phyloP scores from a whole-genome alignment of 2,113 vertebrate species.

The Tychaedon coryphoeus region DNA sequence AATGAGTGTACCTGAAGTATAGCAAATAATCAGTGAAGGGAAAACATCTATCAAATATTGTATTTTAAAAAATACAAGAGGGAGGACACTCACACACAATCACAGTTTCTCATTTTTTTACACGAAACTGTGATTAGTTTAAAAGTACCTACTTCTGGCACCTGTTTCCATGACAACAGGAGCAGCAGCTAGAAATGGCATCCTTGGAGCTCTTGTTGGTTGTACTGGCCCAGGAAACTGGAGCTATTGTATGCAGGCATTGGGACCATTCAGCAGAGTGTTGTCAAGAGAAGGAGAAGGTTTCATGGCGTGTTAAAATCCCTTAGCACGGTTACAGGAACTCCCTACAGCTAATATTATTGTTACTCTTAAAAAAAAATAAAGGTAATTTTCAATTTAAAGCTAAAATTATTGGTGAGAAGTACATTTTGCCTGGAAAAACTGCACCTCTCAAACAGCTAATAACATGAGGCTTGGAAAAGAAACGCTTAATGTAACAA shows the following conservation, averaged over 20 bases:
- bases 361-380: neutral
- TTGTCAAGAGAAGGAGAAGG: neutral
- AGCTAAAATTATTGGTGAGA: neutral
- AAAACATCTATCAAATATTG: neutral
- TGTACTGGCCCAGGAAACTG: neutral
- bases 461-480: neutral
- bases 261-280: neutral
- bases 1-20: neutral
- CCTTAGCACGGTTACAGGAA: neutral
- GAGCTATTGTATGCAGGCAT: neutral
- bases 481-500: neutral
- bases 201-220: neutral
- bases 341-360: neutral
- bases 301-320: neutral
- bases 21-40: neutral
- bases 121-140: neutral
- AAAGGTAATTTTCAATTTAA: neutral
- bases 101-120: neutral
- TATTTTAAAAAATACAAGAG: neutral
- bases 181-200: neutral
- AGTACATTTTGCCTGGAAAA: neutral
- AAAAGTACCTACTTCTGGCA: constrained; percentile 32
- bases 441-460: neutral
- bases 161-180: constrained; percentile 68
- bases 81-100: neutral